phyloP scores from a whole-genome alignment of 2,797 vertebrate genomes.

The Todus mexicanus region DNA sequence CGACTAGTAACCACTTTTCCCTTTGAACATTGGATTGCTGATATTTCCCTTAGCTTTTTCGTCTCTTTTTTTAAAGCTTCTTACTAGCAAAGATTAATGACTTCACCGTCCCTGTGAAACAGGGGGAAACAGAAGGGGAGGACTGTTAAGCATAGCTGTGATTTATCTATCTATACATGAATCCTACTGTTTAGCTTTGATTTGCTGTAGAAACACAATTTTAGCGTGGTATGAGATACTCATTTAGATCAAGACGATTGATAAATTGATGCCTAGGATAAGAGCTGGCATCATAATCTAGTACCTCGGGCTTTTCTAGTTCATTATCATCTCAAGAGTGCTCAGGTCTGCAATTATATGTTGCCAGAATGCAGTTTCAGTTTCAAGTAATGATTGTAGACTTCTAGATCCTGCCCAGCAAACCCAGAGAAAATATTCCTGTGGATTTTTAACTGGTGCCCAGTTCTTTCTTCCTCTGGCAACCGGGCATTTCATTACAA shows the following conservation, averaged over 20 bases:
- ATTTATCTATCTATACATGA: background rate
- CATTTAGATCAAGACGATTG: conserved; percentile 19
- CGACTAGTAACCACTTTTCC: background rate
- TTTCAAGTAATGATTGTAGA: background rate
- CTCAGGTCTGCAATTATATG: background rate
- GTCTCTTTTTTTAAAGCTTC: background rate
- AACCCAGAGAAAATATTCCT: background rate
- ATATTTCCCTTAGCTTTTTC: background rate
- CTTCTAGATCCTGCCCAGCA: background rate
- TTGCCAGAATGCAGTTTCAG: background rate
- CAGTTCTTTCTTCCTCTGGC: background rate
- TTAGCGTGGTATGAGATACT: background rate
- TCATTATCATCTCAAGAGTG: conserved; percentile 18
- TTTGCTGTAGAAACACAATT: conserved; percentile 18
- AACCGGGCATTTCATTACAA: background rate
- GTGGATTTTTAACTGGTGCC: background rate
- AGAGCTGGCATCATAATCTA: background rate
- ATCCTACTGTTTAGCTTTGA: background rate
- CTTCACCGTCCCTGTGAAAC: background rate
- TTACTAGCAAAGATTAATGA: background rate
- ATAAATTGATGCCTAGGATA: conserved; percentile 15
- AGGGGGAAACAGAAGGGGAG: background rate
- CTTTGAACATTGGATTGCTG: background rate
- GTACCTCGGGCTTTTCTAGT: background rate
- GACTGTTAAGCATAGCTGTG: background rate